Evolutionary conservation across 2,888 invertebrate species (phyloP).

Genomic region (Athrips mouffetella): DNA sequence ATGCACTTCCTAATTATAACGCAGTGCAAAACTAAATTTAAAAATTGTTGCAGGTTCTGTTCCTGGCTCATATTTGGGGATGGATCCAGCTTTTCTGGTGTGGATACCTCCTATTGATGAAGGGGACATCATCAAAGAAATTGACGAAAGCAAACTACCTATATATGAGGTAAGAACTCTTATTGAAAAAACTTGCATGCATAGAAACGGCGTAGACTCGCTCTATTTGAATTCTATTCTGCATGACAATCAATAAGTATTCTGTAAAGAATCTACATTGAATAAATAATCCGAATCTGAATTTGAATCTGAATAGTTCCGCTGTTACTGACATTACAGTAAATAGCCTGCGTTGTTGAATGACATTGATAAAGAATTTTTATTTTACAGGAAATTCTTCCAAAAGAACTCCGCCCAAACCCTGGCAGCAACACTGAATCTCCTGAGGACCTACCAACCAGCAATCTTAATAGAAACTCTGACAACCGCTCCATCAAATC

Average conservation of each 20-base stretch:
- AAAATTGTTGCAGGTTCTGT: constrained; percentile 80
- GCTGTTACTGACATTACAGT: no score
- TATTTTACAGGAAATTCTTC: constrained; percentile 67
- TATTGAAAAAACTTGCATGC: no score
- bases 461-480: constrained; percentile 50
- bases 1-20: no score
- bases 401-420: constrained; percentile 66
- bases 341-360: no score
- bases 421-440: constrained; percentile 84
- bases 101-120: constrained; percentile 92
- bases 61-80: constrained; percentile 91
- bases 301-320: no score
- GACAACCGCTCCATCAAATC: constrained; percentile 52
- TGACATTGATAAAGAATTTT: background rate
- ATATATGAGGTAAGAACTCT: constrained; percentile 56
- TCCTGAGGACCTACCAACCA: constrained; percentile 76
- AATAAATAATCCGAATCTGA: no score
- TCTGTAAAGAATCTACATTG: no score
- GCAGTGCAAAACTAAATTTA: constrained; percentile 24
- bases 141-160: constrained; percentile 69
- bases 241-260: no score
- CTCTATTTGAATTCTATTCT: no score
- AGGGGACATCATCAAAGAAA: constrained; percentile 81
- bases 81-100: constrained; percentile 92
- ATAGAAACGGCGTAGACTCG: no score